Evolutionary conservation across 2,797 vertebrate genomes (phyloP), one percentile per base, ranked within the genome.

Genomic region (Sebastes goodei): DNA sequence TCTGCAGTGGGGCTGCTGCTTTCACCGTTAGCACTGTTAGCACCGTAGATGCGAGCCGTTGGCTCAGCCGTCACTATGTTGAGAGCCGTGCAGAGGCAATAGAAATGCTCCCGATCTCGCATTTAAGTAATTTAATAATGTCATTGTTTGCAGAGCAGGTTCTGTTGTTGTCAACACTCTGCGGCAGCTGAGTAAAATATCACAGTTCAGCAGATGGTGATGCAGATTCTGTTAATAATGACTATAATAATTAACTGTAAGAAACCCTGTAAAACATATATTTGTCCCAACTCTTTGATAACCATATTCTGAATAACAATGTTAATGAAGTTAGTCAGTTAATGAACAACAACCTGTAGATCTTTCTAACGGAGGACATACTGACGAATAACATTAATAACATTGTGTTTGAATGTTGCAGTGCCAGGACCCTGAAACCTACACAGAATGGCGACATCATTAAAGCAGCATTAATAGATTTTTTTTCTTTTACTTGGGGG

Each of bases 191-290:
- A 76, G 69, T 86, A 53, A 82, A 86, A 83, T 78, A 67, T 86
- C 72, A 84, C 82, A 88, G 52, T 74, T 80, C 12, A 83, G 73
- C 85, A 88, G 78, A 89, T 81, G 82, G 84, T 75, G 76, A 85
- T 86, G 78, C 71, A 78, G 76, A 83, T 87, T 82, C 21, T 85
- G 53, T 53, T 86, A 77, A 78, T 84, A 61, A 80, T 88, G 68
- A 55, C 57, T 65, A 11, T 74, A 71, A 81, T 84, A 59, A 84
- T 84, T 27, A 74, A 42, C n/a, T 66, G 63, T 53, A 68, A 49
- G 53, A 79, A 65, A 33, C 6, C 49, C 10, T 62, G 53, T 71
- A 71, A 79, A 67, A 46, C 33, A 21, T 55, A 38, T 62, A 21
- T 62, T 76, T 69, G 59, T 78, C 56, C 49, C 60, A 67, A 62